Evolutionary conservation across 2,888 invertebrate species (phyloP).

Genomic region (Drosophila percnosoma): DNA sequence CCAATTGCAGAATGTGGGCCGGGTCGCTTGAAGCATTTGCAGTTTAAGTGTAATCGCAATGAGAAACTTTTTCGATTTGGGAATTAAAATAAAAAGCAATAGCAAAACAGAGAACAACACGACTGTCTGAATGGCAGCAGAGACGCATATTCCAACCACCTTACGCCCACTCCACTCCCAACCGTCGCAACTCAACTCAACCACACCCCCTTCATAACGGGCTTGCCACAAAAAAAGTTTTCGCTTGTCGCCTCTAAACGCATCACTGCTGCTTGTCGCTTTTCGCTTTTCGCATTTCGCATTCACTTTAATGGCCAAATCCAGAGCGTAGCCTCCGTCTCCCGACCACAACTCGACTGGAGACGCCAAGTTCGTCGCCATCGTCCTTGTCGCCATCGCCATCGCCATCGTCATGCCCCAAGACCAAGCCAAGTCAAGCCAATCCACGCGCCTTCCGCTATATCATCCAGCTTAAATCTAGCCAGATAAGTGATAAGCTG

Average conservation of each 20-base stretch:
- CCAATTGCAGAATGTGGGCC: slow-evolving; percentile 14
- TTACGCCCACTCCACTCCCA: not conserved
- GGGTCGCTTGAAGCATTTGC: slow-evolving; percentile 65
- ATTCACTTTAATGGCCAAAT: slow-evolving; percentile 62
- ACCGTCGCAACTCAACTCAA: not conserved
- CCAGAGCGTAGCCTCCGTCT: slow-evolving; percentile 50
- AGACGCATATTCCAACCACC: not conserved
- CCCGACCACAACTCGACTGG: not conserved
- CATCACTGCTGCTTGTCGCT: slow-evolving; percentile 60
- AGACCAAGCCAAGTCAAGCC: not conserved
- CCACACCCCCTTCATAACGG: slow-evolving; percentile 3
- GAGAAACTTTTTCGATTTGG: slow-evolving; percentile 79
- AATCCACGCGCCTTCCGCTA: not conserved
- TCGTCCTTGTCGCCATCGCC: slow-evolving; percentile 4
- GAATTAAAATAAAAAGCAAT: slow-evolving; percentile 73
- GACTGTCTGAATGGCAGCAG: not conserved
- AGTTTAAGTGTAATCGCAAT: slow-evolving; percentile 75
- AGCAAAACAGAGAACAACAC: slow-evolving; percentile 18
- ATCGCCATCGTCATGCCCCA: not conserved
- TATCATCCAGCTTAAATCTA: slow-evolving; percentile 12
- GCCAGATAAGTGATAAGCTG: slow-evolving; percentile 76
- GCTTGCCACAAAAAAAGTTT: slow-evolving; percentile 43
- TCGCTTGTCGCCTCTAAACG: slow-evolving; percentile 55
- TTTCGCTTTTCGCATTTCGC: slow-evolving; percentile 28
- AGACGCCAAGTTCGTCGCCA: slow-evolving; percentile 3